phyloP scores from a whole-genome alignment of 1,140 invertebrate genomes.

The Lutraria rhynchaena region DNA sequence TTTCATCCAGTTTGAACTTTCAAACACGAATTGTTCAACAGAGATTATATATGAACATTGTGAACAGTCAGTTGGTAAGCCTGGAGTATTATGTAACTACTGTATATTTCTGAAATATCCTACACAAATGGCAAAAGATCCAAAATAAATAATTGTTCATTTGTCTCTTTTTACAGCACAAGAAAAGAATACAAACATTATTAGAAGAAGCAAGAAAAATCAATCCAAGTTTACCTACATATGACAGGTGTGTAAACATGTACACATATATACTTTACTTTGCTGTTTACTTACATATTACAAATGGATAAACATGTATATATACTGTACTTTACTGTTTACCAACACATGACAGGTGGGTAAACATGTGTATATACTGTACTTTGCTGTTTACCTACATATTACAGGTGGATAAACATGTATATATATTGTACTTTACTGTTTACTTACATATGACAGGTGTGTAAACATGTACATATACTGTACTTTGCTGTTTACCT shows the following conservation, averaged over 20 bases:
- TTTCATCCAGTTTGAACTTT: no score
- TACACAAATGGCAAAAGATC: no score
- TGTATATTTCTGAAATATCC: no score
- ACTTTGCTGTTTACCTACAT: constrained; percentile 83
- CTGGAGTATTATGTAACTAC: no score
- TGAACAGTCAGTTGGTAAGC: no score
- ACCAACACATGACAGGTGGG: neutral
- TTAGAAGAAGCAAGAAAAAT: constrained; percentile 82
- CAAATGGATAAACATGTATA: neutral
- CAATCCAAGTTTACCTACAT: constrained; percentile 84
- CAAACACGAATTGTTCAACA: no score
- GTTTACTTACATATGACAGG: constrained; percentile 84
- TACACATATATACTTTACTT: neutral
- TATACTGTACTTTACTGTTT: neutral
- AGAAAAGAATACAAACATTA: constrained; percentile 81
- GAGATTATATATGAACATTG: no score
- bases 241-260: constrained; percentile 80
- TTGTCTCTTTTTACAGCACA: constrained; percentile 80
- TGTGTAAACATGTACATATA: constrained; percentile 61
- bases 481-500: constrained; percentile 79
- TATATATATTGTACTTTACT: no score
- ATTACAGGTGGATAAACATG: constrained; percentile 80
- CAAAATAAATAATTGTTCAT: no score
- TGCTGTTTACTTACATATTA: neutral
- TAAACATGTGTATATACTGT: no score